Conservation (phyloP, 2,888 invertebrate species). For the Coelopa pilipes region DNA sequence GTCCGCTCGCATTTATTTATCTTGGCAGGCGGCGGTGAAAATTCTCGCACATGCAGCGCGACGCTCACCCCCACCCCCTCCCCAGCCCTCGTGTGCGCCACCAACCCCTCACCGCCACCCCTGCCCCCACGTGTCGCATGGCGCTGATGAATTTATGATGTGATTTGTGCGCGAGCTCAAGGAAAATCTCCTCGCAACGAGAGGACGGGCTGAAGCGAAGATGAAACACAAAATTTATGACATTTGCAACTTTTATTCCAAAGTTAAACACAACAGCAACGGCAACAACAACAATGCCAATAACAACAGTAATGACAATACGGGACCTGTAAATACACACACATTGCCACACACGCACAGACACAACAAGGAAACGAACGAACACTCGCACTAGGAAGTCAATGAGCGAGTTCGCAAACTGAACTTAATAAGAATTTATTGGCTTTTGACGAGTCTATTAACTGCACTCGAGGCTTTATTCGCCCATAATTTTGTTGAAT, state of each 20-base stretch:
- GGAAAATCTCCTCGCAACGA: not conserved
- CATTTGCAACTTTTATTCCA: slow-evolving; percentile 21
- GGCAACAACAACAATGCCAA: not conserved
- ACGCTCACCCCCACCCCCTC: not conserved
- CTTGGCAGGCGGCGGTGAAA: not conserved
- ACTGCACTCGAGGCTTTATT: slow-evolving; percentile 46
- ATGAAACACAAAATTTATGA: slow-evolving; percentile 20
- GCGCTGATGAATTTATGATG: slow-evolving; percentile 25
- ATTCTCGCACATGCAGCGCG: not conserved
- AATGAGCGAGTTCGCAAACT: not conserved
- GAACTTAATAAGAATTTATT: slow-evolving; percentile 27
- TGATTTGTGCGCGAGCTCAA: slow-evolving; percentile 15
- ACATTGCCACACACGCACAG: too few species aligned
- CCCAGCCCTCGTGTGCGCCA: not conserved
- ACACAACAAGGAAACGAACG: too few species aligned
- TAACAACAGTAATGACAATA: too few species aligned
- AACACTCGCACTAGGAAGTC: too few species aligned
- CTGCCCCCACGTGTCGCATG: not conserved
- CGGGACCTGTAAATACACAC: too few species aligned
- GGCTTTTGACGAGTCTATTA: slow-evolving; percentile 36
- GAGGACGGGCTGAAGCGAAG: not conserved
- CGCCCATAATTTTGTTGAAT: slow-evolving; percentile 41
- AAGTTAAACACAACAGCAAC: slow-evolving; percentile 12
- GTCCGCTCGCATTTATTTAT: not conserved
- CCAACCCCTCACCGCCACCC: slow-evolving; percentile 3